Percentiles rank a stretch among this genome's conserved stretches.
Conservation (phyloP, 2,113 vertebrate genomes). For the Apus apus region DNA sequence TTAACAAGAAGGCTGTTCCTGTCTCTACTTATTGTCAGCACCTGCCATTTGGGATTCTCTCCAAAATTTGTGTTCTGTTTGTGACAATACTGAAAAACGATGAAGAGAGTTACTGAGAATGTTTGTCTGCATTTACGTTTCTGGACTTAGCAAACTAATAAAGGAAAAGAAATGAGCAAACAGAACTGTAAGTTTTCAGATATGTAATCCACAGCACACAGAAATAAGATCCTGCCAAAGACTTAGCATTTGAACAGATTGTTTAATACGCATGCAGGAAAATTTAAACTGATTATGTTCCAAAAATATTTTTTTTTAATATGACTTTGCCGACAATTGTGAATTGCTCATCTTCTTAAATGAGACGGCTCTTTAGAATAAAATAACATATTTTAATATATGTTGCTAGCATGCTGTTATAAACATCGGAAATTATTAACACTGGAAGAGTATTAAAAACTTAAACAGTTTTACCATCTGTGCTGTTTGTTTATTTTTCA, state of each 20-base stretch:
- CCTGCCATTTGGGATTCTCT: constrained; percentile 67
- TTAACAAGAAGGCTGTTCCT: constrained; percentile 68
- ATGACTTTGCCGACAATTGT: background rate
- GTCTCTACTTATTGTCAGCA: constrained; percentile 61
- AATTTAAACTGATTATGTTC: background rate
- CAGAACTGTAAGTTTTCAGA: background rate
- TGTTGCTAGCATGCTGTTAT: background rate
- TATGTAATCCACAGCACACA: background rate
- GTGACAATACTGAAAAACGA: constrained; percentile 38
- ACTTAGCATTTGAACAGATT: constrained; percentile 11
- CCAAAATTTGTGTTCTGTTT: constrained; percentile 54
- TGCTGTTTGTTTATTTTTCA: constrained; percentile 66
- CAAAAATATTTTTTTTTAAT: background rate
- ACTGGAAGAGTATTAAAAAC: constrained; percentile 38
- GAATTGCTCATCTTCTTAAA: background rate
- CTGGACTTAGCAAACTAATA: background rate
- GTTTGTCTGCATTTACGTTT: background rate
- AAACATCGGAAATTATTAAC: constrained; percentile 36
- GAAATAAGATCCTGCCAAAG: constrained; percentile 2
- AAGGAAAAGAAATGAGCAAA: background rate
- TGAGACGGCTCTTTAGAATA: background rate
- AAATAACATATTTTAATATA: constrained; percentile 17
- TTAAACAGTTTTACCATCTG: constrained; percentile 62
- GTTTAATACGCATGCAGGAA: background rate
- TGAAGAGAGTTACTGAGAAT: background rate